These are phyloP conservation scores for Agriopis marginaria DNA, from an alignment of 2,888 invertebrate genomes.

Conservation along the genomic window DNA sequence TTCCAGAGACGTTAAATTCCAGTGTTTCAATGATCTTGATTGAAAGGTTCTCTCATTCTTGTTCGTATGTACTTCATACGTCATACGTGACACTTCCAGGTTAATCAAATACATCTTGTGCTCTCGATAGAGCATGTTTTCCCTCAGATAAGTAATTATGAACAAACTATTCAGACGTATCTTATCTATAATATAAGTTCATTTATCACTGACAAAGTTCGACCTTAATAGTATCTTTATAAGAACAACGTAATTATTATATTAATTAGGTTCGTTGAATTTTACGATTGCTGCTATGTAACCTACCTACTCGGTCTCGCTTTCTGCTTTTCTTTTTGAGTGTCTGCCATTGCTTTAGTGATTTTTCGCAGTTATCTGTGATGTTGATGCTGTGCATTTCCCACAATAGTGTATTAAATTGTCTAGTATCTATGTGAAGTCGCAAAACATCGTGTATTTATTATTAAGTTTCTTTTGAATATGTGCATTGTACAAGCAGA, in stretches of 20 bases:
- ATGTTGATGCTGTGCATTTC: neutral
- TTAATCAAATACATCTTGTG: slow-evolving; percentile 48
- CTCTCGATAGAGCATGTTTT: slow-evolving; percentile 37
- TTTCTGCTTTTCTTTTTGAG: slow-evolving; percentile 65
- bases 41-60: slow-evolving; percentile 8
- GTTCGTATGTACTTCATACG: neutral
- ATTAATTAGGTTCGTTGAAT: slow-evolving; percentile 56
- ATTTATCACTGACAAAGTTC: slow-evolving; percentile 52
- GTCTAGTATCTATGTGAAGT: neutral
- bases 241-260: slow-evolving; percentile 45
- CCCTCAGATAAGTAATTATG: slow-evolving; percentile 39
- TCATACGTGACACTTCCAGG: slow-evolving; percentile 49
- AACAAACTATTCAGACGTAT: slow-evolving; percentile 39
- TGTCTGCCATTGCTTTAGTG: slow-evolving; percentile 43
- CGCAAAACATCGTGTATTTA: neutral
- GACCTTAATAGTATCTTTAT: slow-evolving; percentile 52
- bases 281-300: slow-evolving; percentile 58
- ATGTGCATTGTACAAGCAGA: neutral
- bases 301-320: slow-evolving; percentile 65
- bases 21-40: neutral
- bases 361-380: slow-evolving; percentile 15
- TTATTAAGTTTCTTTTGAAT: neutral
- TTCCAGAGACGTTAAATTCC: neutral
- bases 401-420: neutral
- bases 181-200: slow-evolving; percentile 49